These are phyloP conservation scores for Hippopotamyrus pictus DNA, from an alignment of 2,797 vertebrate genomes.

Conservation along the genomic window DNA sequence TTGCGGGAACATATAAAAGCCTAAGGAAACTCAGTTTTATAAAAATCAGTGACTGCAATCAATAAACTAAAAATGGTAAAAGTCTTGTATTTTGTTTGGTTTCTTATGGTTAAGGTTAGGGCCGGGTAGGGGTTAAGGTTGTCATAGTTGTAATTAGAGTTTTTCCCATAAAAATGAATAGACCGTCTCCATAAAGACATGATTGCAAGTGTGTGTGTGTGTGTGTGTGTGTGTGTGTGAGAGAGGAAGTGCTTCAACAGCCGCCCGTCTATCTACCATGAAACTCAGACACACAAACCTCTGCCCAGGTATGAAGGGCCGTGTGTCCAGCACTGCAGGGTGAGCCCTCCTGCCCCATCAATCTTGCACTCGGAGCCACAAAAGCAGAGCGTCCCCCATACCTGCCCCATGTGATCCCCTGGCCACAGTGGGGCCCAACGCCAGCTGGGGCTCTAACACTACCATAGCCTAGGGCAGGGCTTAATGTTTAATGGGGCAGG, in stretches of 20 bases:
- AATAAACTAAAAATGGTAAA: neutral
- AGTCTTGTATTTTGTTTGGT: neutral
- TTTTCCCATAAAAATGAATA: neutral
- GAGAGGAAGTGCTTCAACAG: neutral
- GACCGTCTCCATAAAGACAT: neutral
- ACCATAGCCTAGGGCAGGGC: neutral
- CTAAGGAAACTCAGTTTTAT: neutral
- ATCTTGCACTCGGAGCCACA: neutral
- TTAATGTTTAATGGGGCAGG: neutral
- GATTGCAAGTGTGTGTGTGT: constrained; percentile 11
- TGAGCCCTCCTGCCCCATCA: neutral
- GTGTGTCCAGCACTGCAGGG: neutral
- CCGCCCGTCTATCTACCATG: neutral
- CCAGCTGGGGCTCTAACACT: neutral
- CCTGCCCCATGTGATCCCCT: neutral
- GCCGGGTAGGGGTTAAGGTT: neutral
- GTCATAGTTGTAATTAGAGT: neutral
- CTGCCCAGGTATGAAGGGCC: neutral
- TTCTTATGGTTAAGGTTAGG: neutral
- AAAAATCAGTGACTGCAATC: neutral
- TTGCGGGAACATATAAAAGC: neutral
- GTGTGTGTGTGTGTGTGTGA: constrained; percentile 23
- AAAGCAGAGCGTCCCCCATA: neutral
- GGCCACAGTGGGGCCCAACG: neutral
- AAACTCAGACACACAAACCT: neutral